Conservation (phyloP, 2,797 vertebrate species). For the Chaetodon trifasciatus region DNA sequence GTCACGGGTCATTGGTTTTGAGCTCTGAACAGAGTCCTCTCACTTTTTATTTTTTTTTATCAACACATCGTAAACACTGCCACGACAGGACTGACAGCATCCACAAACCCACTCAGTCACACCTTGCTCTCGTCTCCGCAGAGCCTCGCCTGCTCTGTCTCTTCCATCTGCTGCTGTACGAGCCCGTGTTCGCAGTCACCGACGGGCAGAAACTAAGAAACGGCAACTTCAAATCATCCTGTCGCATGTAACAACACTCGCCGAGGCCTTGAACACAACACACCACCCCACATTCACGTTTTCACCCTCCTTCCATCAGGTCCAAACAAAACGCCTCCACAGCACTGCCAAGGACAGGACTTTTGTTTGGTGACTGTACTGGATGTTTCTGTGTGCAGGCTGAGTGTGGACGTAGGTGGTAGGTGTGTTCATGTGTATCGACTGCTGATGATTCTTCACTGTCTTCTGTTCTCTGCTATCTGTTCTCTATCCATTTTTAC, state of each 20-base stretch:
- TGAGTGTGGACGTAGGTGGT: constrained; percentile 29
- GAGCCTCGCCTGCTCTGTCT: constrained; percentile 26
- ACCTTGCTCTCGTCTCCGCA: constrained; percentile 15
- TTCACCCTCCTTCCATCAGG: constrained; percentile 32
- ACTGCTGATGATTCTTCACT: constrained; percentile 21
- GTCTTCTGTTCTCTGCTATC: constrained; percentile 6
- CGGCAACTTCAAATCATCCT: background rate
- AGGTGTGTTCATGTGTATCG: constrained; percentile 40
- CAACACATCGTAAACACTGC: constrained; percentile 24
- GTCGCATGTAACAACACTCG: constrained; percentile 22
- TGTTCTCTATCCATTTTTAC: background rate
- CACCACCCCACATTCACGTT: constrained; percentile 14
- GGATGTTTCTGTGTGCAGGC: constrained; percentile 35
- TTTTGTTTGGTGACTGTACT: constrained; percentile 49
- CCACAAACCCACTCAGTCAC: constrained; percentile 45
- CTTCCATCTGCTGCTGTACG: constrained; percentile 9
- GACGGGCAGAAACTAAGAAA: constrained; percentile 2
- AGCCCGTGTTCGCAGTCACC: background rate
- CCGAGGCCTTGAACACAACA: constrained; percentile 6
- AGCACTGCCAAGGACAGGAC: constrained; percentile 50
- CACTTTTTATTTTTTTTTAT: constrained; percentile 21
- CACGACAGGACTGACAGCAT: constrained; percentile 25
- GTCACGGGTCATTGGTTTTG: constrained; percentile 42
- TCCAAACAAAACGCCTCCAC: constrained; percentile 66
- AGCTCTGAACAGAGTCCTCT: constrained; percentile 20